Percentiles rank a stretch among this genome's conserved stretches.
Conservation (phyloP, 1,140 invertebrate genomes). For the Magallana angulata region DNA sequence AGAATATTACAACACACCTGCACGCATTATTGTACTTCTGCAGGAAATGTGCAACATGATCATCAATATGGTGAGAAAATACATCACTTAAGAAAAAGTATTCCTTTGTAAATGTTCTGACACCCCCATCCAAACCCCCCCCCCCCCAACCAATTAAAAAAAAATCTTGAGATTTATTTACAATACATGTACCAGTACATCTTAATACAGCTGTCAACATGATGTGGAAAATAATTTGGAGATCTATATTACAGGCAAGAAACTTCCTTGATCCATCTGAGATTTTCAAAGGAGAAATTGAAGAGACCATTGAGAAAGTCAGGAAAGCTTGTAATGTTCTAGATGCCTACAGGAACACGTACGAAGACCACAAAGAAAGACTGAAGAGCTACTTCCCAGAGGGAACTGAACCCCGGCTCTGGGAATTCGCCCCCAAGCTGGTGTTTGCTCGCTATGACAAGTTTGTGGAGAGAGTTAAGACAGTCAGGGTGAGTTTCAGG, state of each 20-base stretch:
- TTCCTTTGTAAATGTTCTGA: no score
- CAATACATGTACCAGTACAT: no score
- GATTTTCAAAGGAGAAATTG: conserved; percentile 85
- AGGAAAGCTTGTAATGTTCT: conserved; percentile 91
- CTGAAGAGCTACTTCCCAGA: conserved; percentile 85
- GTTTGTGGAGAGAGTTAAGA: conserved; percentile 89
- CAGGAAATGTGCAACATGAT: conserved; percentile 94
- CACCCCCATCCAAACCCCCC: no score
- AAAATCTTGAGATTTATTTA: no score
- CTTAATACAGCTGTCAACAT: background rate
- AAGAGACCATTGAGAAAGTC: conserved; percentile 88
- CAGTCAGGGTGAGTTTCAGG: conserved; percentile 85
- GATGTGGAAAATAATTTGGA: background rate
- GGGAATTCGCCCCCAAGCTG: conserved; percentile 93
- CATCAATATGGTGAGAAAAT: conserved; percentile 83
- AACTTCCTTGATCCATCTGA: conserved; percentile 92
- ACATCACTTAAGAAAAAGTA: background rate
- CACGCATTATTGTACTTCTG: conserved; percentile 92
- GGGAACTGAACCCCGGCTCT: conserved; percentile 83
- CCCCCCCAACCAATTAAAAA: no score
- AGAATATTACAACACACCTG: conserved; percentile 92
- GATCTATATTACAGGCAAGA: conserved; percentile 83
- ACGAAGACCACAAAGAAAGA: conserved; percentile 86
- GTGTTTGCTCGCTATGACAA: conserved; percentile 92
- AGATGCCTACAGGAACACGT: conserved; percentile 85